Percentiles rank a stretch among this genome's conserved stretches.
Conservation (phyloP, 2,888 invertebrate genomes). For the Lissonota sp. region DNA sequence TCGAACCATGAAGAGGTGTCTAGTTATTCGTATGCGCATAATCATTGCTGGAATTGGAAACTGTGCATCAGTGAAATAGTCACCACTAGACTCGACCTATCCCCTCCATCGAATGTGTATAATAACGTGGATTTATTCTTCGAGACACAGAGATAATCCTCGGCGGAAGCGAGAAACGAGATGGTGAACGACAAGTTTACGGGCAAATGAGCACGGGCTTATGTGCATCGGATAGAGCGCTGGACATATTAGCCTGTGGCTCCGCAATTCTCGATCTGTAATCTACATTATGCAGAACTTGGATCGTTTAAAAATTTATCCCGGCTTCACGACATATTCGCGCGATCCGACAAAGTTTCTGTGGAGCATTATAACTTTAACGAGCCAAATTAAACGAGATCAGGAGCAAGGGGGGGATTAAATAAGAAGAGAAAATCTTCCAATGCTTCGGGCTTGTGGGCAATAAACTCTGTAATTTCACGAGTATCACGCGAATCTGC, state of each 20-base stretch:
- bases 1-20: not conserved
- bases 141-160: not conserved
- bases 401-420: not conserved
- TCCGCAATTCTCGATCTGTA: not conserved
- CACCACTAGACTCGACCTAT: not conserved
- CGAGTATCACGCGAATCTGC: no score
- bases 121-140: not conserved
- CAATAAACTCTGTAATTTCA: not conserved
- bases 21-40: not conserved
- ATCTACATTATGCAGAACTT: not conserved
- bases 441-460: no score
- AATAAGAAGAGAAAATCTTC: not conserved
- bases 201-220: not conserved
- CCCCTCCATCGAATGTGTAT: not conserved
- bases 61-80: not conserved
- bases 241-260: not conserved
- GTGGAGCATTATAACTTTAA: not conserved
- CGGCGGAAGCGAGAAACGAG: not conserved
- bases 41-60: not conserved
- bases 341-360: not conserved
- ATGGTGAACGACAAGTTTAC: not conserved
- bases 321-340: not conserved
- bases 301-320: not conserved
- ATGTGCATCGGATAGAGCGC: not conserved
- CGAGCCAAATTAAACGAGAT: not conserved